Base-by-base conservation (phyloP, 1,140 invertebrate species). In the Formica exsecta region DNA sequence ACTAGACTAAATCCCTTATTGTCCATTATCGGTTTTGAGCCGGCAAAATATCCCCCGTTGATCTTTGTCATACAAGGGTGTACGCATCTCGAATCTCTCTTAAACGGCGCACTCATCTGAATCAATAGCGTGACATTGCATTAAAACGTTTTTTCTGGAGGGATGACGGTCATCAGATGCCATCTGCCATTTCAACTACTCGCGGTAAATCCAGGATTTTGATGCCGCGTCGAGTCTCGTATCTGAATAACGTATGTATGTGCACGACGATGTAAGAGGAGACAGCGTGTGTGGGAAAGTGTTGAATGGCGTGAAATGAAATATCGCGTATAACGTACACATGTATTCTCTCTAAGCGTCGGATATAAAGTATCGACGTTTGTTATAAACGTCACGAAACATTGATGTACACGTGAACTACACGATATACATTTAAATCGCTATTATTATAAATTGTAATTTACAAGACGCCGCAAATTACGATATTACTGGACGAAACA, bases 341-440 rank as follows among this genome's bases (percentile, higher is more conserved):
- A 80, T 25, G 32, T 6, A 51, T 51, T 51, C 48, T 51, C 29
- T 36, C 29, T 7, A n/a, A 25, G 54, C 54, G 57, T 61, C 68
- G 61, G 79, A 74, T 74, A 83, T 83, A 81, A 71, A 81, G 71
- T 81, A 73, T 81, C 79, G 79, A 74, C 79, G 41, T 73, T 83
- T 57, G 65, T 57, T n/a, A 68, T n/a, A 80, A 16, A 19, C 54
- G 65, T 41, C 51, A 51, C 1, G 13, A 73, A 81, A 73, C 38
- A 73, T 68, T 44, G 66, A 73, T 19, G 79, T n/a, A 36, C 25
- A 36, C 19, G 19, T 38, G 36, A 6, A 11, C 61, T 19, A 19
- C 13, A 48, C 19, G 32, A 29, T 25, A 54, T 54, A 57, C 9
- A 22, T 80, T 75, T 68, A 51, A 65, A 29, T 71, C 29, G 36